phyloP scores from a whole-genome alignment of 1,140 invertebrate species.

The Rhysida immarginata region DNA sequence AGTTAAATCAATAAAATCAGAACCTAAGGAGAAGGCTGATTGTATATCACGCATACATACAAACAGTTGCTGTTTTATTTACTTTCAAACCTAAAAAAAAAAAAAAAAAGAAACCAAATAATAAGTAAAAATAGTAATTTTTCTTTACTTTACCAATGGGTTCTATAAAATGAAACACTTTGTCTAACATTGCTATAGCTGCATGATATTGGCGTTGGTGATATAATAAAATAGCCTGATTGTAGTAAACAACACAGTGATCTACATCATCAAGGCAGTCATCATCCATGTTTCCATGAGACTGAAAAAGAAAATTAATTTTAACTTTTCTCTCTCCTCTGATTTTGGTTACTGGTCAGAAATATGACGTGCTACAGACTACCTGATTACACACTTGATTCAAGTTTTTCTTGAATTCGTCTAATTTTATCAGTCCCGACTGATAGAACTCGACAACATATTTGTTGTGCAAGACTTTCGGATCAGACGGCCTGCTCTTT shows the following conservation, averaged over 20 bases:
- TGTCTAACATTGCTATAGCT: constrained; percentile 53
- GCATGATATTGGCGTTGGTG: constrained; percentile 59
- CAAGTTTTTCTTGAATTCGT: constrained; percentile 49
- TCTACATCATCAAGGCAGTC: constrained; percentile 46
- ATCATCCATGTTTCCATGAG: constrained; percentile 37
- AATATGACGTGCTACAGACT: constrained; percentile 15
- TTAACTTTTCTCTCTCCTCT: not conserved
- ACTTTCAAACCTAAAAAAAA: too few species aligned
- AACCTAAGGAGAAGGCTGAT: too few species aligned
- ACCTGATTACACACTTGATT: constrained; percentile 42
- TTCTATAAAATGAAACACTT: constrained; percentile 54
- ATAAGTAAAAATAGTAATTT: not conserved
- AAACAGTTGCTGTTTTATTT: too few species aligned
- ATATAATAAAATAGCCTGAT: constrained; percentile 66
- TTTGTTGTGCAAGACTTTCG: constrained; percentile 55
- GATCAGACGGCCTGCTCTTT: constrained; percentile 39
- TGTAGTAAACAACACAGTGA: constrained; percentile 54
- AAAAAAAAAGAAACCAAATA: not conserved
- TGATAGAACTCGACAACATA: constrained; percentile 53
- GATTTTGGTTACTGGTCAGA: not conserved
- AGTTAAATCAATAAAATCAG: too few species aligned
- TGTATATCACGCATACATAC: too few species aligned
- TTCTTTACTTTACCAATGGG: constrained; percentile 47
- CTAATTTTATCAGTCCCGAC: constrained; percentile 49
- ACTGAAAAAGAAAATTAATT: constrained; percentile 21